phyloP scores from a whole-genome alignment of 2,113 vertebrate genomes.

The Upupa epops region DNA sequence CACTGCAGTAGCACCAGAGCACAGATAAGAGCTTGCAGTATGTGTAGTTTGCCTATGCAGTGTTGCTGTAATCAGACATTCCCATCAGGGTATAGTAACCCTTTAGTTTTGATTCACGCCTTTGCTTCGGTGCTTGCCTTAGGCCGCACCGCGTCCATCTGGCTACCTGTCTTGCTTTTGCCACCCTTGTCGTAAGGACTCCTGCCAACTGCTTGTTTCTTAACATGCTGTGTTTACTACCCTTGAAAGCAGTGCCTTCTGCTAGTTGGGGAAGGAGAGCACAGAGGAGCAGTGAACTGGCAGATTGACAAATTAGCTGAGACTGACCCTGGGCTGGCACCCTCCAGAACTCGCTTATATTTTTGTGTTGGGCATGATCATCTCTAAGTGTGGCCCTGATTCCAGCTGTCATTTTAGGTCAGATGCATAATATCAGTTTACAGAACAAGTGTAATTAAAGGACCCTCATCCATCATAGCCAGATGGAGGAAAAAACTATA shows the following conservation, averaged over 20 bases:
- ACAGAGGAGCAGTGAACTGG: slow-evolving; percentile 60
- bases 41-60: background rate
- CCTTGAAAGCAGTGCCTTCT: slow-evolving; percentile 64
- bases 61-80: slow-evolving; percentile 6
- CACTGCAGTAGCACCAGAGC: background rate
- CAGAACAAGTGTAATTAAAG: slow-evolving; percentile 56
- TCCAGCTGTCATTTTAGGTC: slow-evolving; percentile 70
- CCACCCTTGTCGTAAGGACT: slow-evolving; percentile 50
- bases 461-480: slow-evolving; percentile 46
- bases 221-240: background rate
- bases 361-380: slow-evolving; percentile 58
- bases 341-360: slow-evolving; percentile 59
- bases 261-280: background rate
- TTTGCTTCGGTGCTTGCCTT: slow-evolving; percentile 51
- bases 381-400: slow-evolving; percentile 56
- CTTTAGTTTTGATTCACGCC: slow-evolving; percentile 29
- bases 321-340: slow-evolving; percentile 68
- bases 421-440: slow-evolving; percentile 59
- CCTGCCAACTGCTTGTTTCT: slow-evolving; percentile 61
- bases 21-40: background rate
- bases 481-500: background rate
- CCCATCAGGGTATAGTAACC: slow-evolving; percentile 1
- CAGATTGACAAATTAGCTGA: slow-evolving; percentile 70
- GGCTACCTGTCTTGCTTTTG: slow-evolving; percentile 65
- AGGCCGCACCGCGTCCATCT: slow-evolving; percentile 40